Conservation (phyloP, 2,797 vertebrate genomes). For the Balearica regulorum region DNA sequence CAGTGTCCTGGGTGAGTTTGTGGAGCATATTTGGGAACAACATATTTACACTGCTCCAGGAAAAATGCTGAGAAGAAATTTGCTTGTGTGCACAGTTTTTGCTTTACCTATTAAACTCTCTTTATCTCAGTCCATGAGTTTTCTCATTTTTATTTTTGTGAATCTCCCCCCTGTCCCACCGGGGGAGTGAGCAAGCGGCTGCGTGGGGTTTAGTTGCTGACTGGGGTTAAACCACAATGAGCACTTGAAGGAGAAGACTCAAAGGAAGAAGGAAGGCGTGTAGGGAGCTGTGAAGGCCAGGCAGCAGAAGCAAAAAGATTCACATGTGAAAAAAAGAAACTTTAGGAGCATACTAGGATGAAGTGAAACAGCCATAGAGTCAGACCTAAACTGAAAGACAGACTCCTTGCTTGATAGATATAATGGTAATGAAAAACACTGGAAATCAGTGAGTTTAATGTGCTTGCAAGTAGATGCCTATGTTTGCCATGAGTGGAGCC, state of each 20-base stretch:
- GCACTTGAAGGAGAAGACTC: not conserved
- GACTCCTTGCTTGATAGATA: not conserved
- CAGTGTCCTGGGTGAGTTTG: not conserved
- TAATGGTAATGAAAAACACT: not conserved
- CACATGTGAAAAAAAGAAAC: not conserved
- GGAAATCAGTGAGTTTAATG: not conserved
- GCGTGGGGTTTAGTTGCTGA: too few species aligned
- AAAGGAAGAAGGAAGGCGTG: not conserved
- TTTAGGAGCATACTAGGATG: not conserved
- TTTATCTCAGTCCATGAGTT: too few species aligned
- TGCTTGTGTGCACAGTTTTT: too few species aligned
- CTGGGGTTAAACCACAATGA: too few species aligned
- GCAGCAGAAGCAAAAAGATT: not conserved
- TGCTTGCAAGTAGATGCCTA: not conserved
- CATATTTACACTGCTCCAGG: not conserved
- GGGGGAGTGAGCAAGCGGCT: too few species aligned
- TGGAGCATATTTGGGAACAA: not conserved
- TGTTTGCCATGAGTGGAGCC: not conserved
- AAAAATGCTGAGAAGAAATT: not conserved
- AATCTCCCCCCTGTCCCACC: too few species aligned
- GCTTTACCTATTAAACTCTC: too few species aligned
- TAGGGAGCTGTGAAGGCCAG: not conserved
- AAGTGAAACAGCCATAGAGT: not conserved
- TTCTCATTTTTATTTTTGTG: too few species aligned
- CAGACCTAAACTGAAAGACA: not conserved